Conservation (phyloP, 2,113 vertebrate species). For the cattle (Bos taurus) region DNA sequence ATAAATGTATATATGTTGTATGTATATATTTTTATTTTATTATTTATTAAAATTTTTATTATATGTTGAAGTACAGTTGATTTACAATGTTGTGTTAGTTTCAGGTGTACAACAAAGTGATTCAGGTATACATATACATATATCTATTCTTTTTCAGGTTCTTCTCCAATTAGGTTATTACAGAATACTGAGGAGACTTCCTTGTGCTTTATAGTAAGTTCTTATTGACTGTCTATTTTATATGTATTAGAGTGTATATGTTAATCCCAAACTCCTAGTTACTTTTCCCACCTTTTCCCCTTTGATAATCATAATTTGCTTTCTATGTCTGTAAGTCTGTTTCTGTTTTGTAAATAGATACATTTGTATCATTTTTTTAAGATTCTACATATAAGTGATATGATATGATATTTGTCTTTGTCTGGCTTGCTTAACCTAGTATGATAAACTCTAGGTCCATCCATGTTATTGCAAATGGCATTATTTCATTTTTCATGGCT, state of each 20-base stretch:
- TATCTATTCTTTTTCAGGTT: background rate
- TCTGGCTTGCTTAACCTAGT: background rate
- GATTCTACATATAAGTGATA: background rate
- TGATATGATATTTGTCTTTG: background rate
- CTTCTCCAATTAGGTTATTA: background rate
- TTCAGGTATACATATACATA: background rate
- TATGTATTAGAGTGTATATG: background rate
- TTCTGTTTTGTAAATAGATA: background rate
- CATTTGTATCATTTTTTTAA: background rate
- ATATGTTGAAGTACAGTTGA: background rate
- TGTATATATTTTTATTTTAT: background rate
- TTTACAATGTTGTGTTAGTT: background rate
- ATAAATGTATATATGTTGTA: background rate
- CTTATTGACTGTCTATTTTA: background rate
- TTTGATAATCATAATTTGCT: background rate
- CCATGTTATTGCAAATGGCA: background rate
- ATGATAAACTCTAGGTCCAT: background rate
- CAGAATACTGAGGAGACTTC: background rate
- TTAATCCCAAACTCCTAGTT: background rate
- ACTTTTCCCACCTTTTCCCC: background rate
- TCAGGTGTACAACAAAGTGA: background rate
- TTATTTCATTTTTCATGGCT: background rate
- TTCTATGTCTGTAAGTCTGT: background rate
- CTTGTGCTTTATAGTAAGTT: background rate
- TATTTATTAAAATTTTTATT: background rate